Evolutionary conservation across 2,113 vertebrate genomes (phyloP), one percentile per base, ranked within the genome.

Genomic region (Eidolon helvum): DNA sequence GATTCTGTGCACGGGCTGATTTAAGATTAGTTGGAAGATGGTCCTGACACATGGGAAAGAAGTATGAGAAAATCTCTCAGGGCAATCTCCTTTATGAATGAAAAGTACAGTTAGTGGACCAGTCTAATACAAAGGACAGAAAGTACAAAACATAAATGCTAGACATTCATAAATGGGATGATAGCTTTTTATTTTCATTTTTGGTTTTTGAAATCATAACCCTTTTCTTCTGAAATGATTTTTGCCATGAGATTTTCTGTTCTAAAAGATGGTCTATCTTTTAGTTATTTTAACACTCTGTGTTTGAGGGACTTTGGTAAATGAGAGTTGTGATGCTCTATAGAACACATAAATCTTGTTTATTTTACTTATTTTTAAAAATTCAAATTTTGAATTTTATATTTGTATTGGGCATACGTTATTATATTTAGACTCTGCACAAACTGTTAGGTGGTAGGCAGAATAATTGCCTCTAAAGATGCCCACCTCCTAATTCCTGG

Each of bases 301-400:
- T 33, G 3, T 59, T 5, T 68, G 68, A 94, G n/a, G 1, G 8
- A 82, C 65, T 24, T 10, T 0, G 78, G 7, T 80, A 30, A 75
- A 55, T 77, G 3, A 66, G 12, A 71, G 14, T 43, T 40, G 5
- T 61, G 45, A 48, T 75, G 80, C 10, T 35, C 4, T 53, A 11
- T 15, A 3, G 28, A 75, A 24, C 0, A 9, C 26, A 2, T 35
- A 71, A 59, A 71, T 82, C 11, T 55, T 50, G 0, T 55, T 88
- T 55, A 16, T 78, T 74, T 45, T 30, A 24, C 43, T 75, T 48
- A 75, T 21, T n/a, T 91, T 65, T 95, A 91, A 74, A 63, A 26
- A 50, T 75, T 53, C 11, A 50, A 57, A 35, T 2, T 33, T 75
- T 30, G 16, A 82, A 38, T 53, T 35, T 43, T 35, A 33, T 15